phyloP scores from a whole-genome alignment of 2,888 invertebrate species.

The Euphydryas editha region DNA sequence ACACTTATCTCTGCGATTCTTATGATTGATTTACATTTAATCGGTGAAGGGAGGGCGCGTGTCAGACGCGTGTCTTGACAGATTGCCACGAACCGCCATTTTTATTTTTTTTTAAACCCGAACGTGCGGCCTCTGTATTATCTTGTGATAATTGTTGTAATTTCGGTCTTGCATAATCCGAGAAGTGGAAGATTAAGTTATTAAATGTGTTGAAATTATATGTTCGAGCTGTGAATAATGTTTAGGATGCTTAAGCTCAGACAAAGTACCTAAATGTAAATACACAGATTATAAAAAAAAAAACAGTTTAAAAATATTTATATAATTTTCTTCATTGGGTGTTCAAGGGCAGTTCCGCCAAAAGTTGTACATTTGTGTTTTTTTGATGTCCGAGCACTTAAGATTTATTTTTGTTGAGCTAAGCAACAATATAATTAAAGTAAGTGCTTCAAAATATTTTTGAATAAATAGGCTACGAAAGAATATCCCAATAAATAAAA shows the following conservation, averaged over 20 bases:
- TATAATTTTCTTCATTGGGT: too few relatives aligned
- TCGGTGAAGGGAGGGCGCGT: slow-evolving; percentile 66
- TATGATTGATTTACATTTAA: slow-evolving; percentile 69
- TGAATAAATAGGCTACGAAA: too few relatives aligned
- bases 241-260: neutral
- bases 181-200: slow-evolving; percentile 46
- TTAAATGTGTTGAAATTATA: slow-evolving; percentile 53
- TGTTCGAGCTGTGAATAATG: slow-evolving; percentile 22
- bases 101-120: slow-evolving; percentile 48
- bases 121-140: slow-evolving; percentile 48
- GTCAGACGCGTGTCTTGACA: slow-evolving; percentile 68
- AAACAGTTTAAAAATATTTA: too few relatives aligned
- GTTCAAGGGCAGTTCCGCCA: too few relatives aligned
- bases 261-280: neutral
- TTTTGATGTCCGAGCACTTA: too few relatives aligned
- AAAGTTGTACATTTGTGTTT: too few relatives aligned
- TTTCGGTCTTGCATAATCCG: slow-evolving; percentile 52
- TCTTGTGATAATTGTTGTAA: slow-evolving; percentile 65
- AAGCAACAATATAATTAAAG: too few relatives aligned
- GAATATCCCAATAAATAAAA: too few relatives aligned
- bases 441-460: too few relatives aligned
- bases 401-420: too few relatives aligned
- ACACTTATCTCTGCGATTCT: slow-evolving; percentile 64
- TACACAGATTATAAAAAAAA: too few relatives aligned
- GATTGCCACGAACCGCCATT: slow-evolving; percentile 57